Base-by-base conservation (phyloP, 2,113 vertebrate genomes). In the Phylloscopus trochilus region DNA sequence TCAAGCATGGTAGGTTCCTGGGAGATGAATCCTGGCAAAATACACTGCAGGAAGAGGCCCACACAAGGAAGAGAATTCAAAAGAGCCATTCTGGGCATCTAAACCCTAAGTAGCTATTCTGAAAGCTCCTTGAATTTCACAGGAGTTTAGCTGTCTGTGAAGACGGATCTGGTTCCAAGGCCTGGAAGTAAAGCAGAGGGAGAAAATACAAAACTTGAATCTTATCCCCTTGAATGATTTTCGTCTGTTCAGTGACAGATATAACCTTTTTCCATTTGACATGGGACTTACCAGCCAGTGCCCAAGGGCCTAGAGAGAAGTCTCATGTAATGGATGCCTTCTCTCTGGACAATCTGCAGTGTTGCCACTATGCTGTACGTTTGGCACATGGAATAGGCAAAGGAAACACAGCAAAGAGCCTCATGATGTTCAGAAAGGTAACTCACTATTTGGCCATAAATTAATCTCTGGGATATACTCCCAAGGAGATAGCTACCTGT, bases 21-120 rank as follows among this genome's bases (percentile, higher is more conserved):
- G 75, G 60, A 90, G 88, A 86, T 58, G 86, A 95, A 75, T 75
- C 76, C 73, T 94, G 93, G 76, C 58, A 89, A 94, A 97, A 94
- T 56, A 74, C n/a, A 68, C 52, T 60, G 52, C 56, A 81, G 75
- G 22, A 88, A 78, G 72, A 86, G 56, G 64, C 49, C 52, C 44
- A 64, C 31, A 33, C 33, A 68, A 86, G 60, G 56, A 93, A 70
- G 31, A 78, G 13, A 83, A 92, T 55, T 27, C 16, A 80, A 51
- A 74, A 83, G 89, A 85, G 31, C 31, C 33, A 78, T 88, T 92
- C 33, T 35, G 83, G 67, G 68, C 55, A 92, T 59, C 52, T 94
- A 92, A 96, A 83, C 33, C 24, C 64, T 70, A 83, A 51, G 51
- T 0, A 78, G 73, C 28, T 85, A n/a, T 86, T 85, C 23, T 3